A percentile compares a stretch with the other conserved stretches of the same genome.
Conservation (phyloP, 1,140 invertebrate genomes). For the Pseudomyrmex dendroicus region DNA sequence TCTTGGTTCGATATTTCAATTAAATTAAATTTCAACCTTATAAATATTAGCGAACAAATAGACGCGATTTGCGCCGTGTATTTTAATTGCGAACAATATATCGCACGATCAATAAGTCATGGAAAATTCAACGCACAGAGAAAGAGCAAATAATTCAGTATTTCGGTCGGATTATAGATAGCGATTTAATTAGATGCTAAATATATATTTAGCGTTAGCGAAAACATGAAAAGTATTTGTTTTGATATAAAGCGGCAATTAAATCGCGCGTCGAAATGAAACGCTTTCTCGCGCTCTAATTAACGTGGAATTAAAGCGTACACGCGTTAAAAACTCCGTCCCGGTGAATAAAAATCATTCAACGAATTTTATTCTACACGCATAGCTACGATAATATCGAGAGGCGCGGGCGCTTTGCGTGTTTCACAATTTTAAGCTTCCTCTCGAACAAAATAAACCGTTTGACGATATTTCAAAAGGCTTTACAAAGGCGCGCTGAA, state of each 20-base stretch:
- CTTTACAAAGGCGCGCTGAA: slow-evolving; percentile 24
- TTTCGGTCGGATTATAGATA: not conserved
- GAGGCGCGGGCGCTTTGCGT: not conserved
- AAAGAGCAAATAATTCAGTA: not conserved
- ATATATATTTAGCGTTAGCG: too few species aligned
- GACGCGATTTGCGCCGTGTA: too few species aligned
- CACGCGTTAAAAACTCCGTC: not conserved
- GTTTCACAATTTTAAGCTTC: slow-evolving; percentile 12
- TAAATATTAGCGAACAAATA: slow-evolving; percentile 20
- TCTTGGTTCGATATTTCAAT: not conserved
- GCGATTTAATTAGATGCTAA: too few species aligned
- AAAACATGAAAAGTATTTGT: too few species aligned
- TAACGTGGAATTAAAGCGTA: not conserved
- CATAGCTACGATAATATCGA: not conserved
- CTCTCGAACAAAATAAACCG: not conserved
- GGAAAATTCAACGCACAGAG: too few species aligned
- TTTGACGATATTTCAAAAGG: slow-evolving; percentile 43
- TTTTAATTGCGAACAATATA: too few species aligned
- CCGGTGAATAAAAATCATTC: not conserved
- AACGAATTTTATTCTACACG: not conserved
- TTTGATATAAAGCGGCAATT: too few species aligned
- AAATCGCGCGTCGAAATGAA: not conserved
- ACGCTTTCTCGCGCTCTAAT: slow-evolving; percentile 10
- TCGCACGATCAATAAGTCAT: too few species aligned
- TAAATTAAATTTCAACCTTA: not conserved